phyloP scores from a whole-genome alignment of 92 coral and sea anemone genomes.

The Anthopleura xanthogrammica region DNA sequence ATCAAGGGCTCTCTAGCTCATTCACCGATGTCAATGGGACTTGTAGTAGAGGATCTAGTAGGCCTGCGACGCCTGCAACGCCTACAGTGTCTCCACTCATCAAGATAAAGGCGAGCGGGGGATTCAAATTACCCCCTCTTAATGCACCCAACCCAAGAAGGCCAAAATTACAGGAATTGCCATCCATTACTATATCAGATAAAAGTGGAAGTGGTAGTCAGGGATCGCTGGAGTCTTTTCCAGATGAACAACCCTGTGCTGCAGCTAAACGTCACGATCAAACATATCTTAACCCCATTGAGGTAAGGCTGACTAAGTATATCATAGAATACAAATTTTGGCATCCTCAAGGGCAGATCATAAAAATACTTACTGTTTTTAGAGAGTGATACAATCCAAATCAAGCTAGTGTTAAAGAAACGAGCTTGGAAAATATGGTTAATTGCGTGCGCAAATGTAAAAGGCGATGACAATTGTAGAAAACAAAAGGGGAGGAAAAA shows the following conservation, averaged over 20 bases:
- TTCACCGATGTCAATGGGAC: background rate
- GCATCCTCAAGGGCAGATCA: no score
- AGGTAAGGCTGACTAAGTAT: background rate
- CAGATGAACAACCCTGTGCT: background rate
- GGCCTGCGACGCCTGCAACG: slow-evolving; percentile 20
- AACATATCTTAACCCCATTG: background rate
- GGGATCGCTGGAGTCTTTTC: background rate
- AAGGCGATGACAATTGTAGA: no score
- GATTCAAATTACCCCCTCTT: slow-evolving; percentile 18
- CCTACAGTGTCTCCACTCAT: background rate
- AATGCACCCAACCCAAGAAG: background rate
- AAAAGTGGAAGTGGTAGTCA: background rate
- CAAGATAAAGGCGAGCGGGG: slow-evolving; percentile 15
- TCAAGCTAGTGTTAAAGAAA: no score
- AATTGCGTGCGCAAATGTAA: background rate
- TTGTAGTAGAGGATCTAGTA: background rate
- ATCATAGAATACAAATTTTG: no score
- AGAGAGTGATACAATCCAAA: no score
- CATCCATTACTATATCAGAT: background rate
- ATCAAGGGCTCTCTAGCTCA: background rate
- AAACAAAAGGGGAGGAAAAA: no score
- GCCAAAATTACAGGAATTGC: background rate
- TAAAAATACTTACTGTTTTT: no score
- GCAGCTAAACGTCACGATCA: background rate
- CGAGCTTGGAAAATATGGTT: background rate